Percentiles rank a stretch among this genome's conserved stretches.
These are phyloP conservation scores for Amphiura filiformis DNA, from an alignment of 35 echinoderm and acorn worm species.

Conservation along the genomic window DNA sequence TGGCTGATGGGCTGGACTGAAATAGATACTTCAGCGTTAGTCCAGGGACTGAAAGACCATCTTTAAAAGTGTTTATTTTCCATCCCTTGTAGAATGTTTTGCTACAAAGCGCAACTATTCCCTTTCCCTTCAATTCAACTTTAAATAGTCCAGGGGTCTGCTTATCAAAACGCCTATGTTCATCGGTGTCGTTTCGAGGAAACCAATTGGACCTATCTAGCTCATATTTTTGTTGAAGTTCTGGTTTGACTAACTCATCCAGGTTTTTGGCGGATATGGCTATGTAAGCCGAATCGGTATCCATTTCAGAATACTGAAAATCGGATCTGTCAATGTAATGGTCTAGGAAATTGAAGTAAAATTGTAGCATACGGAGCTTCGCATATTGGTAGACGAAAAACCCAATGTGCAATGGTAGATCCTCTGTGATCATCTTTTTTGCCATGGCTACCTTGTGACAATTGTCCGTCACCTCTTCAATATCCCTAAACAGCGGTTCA, in stretches of 20 bases:
- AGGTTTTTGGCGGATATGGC: slow-evolving; percentile 1
- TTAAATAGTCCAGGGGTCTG: slow-evolving; percentile 49
- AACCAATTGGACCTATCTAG: slow-evolving; percentile 10
- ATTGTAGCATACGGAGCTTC: slow-evolving; percentile 6
- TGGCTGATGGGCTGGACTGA: too few species aligned
- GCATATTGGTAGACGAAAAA: slow-evolving; percentile 12
- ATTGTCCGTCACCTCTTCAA: background rate
- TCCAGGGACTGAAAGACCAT: too few species aligned
- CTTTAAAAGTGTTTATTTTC: too few species aligned
- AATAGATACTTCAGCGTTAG: too few species aligned
- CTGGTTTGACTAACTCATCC: slow-evolving; percentile 4
- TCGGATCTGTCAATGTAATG: slow-evolving; percentile 12
- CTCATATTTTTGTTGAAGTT: background rate
- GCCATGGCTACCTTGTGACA: slow-evolving; percentile 3
- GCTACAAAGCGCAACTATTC: background rate
- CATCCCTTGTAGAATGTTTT: background rate
- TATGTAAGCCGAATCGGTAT: slow-evolving; percentile 42
- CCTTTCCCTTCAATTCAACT: slow-evolving; percentile 31
- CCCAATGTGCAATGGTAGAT: background rate
- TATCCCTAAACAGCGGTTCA: background rate
- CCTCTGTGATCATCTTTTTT: background rate
- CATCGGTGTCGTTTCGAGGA: background rate
- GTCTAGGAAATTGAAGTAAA: slow-evolving; percentile 7
- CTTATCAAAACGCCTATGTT: background rate
- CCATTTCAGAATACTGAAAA: slow-evolving; percentile 34